Evolutionary conservation across 1,140 invertebrate genomes (phyloP).

Genomic region (Belonocnema kinseyi): DNA sequence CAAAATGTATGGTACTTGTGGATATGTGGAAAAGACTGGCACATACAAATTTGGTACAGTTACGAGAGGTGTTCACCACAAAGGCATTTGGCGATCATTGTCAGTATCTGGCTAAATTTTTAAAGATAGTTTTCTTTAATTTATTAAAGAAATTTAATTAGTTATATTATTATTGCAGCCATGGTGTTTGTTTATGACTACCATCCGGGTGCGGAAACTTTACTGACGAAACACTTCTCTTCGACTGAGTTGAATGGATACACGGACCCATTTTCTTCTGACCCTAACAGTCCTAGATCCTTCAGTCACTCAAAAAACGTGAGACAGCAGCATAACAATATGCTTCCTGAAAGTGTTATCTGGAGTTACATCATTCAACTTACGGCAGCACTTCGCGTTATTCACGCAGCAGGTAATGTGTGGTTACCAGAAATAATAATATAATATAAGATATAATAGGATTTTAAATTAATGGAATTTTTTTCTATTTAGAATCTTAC

Average conservation of each 20-base stretch:
- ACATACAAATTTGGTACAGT: conserved; percentile 94
- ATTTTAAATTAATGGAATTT: too few relatives aligned
- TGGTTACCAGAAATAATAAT: too few relatives aligned
- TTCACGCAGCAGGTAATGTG: conserved; percentile 86
- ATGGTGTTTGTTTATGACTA: conserved; percentile 98
- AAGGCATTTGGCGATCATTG: conserved; percentile 97
- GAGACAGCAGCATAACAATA: conserved; percentile 81
- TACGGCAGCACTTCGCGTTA: conserved; percentile 93
- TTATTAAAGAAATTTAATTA: too few relatives aligned
- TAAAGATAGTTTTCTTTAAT: background rate
- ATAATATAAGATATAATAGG: too few relatives aligned
- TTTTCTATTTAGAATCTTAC: too few relatives aligned
- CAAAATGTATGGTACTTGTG: conserved; percentile 89
- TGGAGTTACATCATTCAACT: conserved; percentile 98
- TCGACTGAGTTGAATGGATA: conserved; percentile 83
- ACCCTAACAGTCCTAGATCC: conserved; percentile 87
- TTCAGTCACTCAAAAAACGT: conserved; percentile 91
- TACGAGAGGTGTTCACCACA: conserved; percentile 95
- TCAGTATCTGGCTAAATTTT: conserved; percentile 75
- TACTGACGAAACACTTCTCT: conserved; percentile 91
- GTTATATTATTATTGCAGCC: conserved; percentile 80
- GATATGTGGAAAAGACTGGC: conserved; percentile 96
- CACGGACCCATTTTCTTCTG: conserved; percentile 88
- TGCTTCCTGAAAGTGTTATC: conserved; percentile 92
- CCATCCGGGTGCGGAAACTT: conserved; percentile 91